phyloP scores from a whole-genome alignment of 2,797 vertebrate genomes.

The Thunnus albacares region DNA sequence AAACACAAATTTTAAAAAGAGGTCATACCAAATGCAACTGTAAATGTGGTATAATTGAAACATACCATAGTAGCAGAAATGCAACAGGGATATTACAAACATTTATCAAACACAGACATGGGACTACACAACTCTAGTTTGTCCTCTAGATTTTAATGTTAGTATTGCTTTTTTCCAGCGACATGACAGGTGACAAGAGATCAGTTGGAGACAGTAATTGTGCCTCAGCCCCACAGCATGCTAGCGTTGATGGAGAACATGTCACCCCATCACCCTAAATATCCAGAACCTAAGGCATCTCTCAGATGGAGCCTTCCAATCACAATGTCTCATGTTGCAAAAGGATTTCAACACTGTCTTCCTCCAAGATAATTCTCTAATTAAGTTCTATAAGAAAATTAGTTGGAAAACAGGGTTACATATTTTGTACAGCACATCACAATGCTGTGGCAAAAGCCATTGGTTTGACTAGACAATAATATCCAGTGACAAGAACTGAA shows the following conservation, averaged over 20 bases:
- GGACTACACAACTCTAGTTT: background rate
- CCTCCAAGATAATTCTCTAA: constrained; percentile 49
- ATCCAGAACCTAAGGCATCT: constrained; percentile 39
- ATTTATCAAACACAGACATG: background rate
- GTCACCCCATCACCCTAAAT: constrained; percentile 45
- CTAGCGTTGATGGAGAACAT: constrained; percentile 41
- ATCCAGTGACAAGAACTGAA: no score
- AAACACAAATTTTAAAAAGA: constrained; percentile 1
- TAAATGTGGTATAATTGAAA: background rate
- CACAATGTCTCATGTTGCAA: constrained; percentile 25
- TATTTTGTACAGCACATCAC: constrained; percentile 26
- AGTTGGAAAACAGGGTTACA: constrained; percentile 26
- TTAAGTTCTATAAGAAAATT: constrained; percentile 34
- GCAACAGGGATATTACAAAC: background rate
- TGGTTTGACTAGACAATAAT: background rate
- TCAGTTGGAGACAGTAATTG: no score
- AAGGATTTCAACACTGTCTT: constrained; percentile 42
- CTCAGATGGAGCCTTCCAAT: constrained; percentile 17
- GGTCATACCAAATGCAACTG: background rate
- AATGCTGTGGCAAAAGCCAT: background rate
- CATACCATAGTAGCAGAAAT: background rate
- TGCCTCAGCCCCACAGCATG: constrained; percentile 25
- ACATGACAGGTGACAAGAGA: background rate
- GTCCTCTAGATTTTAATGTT: constrained; percentile 1
- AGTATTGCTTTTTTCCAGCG: background rate